Conservation (phyloP, 2,113 vertebrate genomes). For the Ovibos moschatus region DNA sequence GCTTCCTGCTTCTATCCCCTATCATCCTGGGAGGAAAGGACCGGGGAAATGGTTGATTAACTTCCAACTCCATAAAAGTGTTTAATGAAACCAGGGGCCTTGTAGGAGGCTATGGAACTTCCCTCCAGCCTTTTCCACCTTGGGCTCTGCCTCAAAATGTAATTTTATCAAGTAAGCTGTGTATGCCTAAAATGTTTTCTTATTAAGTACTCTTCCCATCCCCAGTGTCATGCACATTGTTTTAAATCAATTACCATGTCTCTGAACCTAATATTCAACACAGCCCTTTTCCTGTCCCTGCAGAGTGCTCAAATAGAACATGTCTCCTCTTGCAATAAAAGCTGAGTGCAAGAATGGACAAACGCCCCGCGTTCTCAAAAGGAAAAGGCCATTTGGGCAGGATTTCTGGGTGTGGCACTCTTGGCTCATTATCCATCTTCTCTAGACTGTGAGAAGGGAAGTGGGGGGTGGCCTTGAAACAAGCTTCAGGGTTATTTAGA, state of each 20-base stretch:
- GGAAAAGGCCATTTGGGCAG: not conserved
- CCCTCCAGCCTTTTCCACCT: not conserved
- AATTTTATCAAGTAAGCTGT: not conserved
- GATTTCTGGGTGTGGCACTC: not conserved
- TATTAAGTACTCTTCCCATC: not conserved
- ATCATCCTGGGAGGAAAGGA: not conserved
- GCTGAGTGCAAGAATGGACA: not conserved
- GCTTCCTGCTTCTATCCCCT: not conserved
- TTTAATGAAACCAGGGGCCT: not conserved
- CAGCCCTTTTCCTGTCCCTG: not conserved
- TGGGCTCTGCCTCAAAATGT: not conserved
- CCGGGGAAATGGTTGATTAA: not conserved
- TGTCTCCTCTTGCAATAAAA: not conserved
- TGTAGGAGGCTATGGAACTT: rapidly evolving
- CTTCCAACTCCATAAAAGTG: rapidly evolving
- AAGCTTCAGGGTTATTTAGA: not conserved
- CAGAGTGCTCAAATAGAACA: rapidly evolving
- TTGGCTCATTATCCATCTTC: not conserved
- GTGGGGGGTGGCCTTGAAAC: too few relatives aligned
- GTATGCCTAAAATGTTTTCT: not conserved
- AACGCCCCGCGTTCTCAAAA: not conserved
- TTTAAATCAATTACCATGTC: not conserved
- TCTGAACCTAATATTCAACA: not conserved
- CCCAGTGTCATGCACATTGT: not conserved
- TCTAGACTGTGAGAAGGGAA: not conserved